Evolutionary conservation across 2,888 invertebrate species (phyloP).

Genomic region (Zeuzera pyrina): DNA sequence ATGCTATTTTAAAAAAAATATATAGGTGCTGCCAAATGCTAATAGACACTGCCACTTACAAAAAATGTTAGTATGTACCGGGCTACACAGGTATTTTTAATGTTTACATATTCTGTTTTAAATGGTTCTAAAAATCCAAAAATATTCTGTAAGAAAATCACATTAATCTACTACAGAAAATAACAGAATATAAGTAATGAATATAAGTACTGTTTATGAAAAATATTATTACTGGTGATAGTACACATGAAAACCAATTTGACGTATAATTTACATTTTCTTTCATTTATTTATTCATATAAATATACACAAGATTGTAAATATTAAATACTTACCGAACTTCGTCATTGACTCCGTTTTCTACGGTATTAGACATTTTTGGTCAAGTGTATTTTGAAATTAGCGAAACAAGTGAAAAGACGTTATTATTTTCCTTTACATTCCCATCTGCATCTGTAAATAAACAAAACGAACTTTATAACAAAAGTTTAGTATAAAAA

Average conservation of each 20-base stretch:
- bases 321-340: slow-evolving; percentile 33
- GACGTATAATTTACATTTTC: too few relatives aligned
- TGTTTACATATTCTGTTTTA: slow-evolving; percentile 18
- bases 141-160: slow-evolving; percentile 14
- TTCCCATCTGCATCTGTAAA: slow-evolving; percentile 40
- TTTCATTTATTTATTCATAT: not conserved
- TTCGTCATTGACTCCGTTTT: slow-evolving; percentile 53
- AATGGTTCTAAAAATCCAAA: slow-evolving; percentile 5
- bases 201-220: too few relatives aligned
- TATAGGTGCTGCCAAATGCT: not conserved
- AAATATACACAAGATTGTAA: not conserved
- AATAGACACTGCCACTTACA: slow-evolving; percentile 7
- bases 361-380: slow-evolving; percentile 44
- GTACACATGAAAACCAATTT: too few relatives aligned
- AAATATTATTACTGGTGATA: too few relatives aligned
- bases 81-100: slow-evolving; percentile 10
- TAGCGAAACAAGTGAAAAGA: not conserved
- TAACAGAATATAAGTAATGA: slow-evolving; percentile 3
- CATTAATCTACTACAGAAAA: not conserved
- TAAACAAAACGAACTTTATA: too few relatives aligned
- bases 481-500: too few relatives aligned
- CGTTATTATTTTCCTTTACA: slow-evolving; percentile 25
- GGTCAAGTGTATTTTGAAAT: not conserved
- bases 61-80: slow-evolving; percentile 11
- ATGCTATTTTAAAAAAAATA: slow-evolving; percentile 4